These are phyloP conservation scores for Heliconius himera DNA, from an alignment of 1,140 invertebrate species.

Conservation along the genomic window DNA sequence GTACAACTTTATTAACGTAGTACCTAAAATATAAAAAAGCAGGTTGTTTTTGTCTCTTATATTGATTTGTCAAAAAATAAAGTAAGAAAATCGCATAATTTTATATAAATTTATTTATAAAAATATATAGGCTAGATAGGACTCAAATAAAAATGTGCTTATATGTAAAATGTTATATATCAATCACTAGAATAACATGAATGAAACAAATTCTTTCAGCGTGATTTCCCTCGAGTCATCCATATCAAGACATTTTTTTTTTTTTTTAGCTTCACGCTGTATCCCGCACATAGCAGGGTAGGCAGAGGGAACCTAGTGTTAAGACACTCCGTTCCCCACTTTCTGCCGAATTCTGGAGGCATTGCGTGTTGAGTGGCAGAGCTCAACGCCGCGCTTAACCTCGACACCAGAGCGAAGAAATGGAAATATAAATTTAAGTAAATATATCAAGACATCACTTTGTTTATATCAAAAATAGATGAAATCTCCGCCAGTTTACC, in stretches of 20 bases:
- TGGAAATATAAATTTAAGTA: too few relatives aligned
- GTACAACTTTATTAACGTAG: slow-evolving; percentile 26
- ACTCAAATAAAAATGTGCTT: neutral
- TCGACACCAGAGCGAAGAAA: too few relatives aligned
- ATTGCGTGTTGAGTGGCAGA: too few relatives aligned
- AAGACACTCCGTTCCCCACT: too few relatives aligned
- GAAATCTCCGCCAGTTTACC: neutral
- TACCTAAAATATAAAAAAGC: neutral
- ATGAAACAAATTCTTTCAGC: neutral
- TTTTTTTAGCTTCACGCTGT: too few relatives aligned
- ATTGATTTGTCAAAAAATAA: neutral
- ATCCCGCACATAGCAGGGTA: too few relatives aligned
- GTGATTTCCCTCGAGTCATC: neutral
- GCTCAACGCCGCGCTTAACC: too few relatives aligned
- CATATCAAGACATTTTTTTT: neutral
- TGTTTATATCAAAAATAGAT: neutral
- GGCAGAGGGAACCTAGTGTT: too few relatives aligned
- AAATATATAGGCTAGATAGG: neutral
- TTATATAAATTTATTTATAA: too few relatives aligned
- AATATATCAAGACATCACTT: neutral
- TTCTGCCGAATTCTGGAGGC: too few relatives aligned
- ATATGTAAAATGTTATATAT: neutral
- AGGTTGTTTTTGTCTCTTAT: neutral
- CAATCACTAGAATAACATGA: neutral
- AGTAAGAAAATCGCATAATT: too few relatives aligned